Percentiles rank a stretch among this genome's conserved stretches.
These are phyloP conservation scores for Meganola albula DNA, from an alignment of 2,888 invertebrate genomes.

Conservation along the genomic window DNA sequence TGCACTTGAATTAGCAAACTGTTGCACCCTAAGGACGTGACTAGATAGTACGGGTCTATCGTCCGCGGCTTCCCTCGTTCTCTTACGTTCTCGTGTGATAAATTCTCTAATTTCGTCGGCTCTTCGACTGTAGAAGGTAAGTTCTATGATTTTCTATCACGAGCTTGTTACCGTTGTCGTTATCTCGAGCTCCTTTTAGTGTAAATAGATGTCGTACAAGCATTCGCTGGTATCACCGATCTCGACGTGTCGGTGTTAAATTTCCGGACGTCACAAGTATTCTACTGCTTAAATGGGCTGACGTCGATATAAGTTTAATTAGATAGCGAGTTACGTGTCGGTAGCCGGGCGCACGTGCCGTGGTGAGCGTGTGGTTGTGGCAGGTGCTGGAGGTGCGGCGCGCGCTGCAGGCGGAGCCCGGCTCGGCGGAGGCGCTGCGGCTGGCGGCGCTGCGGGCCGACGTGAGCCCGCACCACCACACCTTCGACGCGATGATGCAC, in stretches of 20 bases:
- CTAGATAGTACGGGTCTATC: constrained; percentile 50
- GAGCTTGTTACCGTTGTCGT: constrained; percentile 23
- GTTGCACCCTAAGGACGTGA: constrained; percentile 53
- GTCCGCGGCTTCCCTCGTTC: constrained; percentile 53
- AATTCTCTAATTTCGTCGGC: constrained; percentile 37
- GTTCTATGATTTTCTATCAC: constrained; percentile 45
- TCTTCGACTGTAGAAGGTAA: constrained; percentile 50
- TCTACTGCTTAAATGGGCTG: too few relatives aligned
- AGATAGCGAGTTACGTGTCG: too few relatives aligned
- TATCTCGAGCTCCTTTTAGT: too few relatives aligned
- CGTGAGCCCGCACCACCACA: constrained; percentile 75
- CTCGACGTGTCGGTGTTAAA: too few relatives aligned
- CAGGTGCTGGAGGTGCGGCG: constrained; percentile 90
- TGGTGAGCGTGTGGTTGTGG: constrained; percentile 42
- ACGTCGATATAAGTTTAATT: too few relatives aligned
- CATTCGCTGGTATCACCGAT: too few relatives aligned
- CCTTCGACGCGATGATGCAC: constrained; percentile 77
- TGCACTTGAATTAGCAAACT: constrained; percentile 42
- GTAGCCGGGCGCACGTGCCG: constrained; percentile 14
- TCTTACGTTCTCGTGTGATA: constrained; percentile 60
- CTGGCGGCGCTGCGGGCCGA: constrained; percentile 72
- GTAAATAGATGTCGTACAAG: too few relatives aligned
- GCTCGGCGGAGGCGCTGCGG: constrained; percentile 75
- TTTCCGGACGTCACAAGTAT: too few relatives aligned
- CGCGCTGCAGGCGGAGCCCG: constrained; percentile 86